Evolutionary conservation across 2,888 invertebrate genomes (phyloP), one percentile per base, ranked within the genome.

Genomic region (Carterocephalus palaemon): DNA sequence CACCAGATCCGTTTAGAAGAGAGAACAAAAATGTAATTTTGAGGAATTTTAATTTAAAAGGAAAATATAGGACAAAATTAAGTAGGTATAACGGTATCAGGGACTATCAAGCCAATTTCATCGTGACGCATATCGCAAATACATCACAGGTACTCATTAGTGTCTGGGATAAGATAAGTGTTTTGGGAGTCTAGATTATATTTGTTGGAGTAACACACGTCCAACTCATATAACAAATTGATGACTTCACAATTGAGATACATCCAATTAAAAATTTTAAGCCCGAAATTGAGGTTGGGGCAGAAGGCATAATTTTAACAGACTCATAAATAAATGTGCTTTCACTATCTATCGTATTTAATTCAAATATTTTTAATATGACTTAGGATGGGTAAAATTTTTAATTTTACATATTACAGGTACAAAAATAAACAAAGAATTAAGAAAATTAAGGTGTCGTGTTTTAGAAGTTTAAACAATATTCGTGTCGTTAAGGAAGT

Each of bases 1-100:
- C 75, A 80, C 74, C 82, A 77, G 83, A 74, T 80, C 85, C 85
- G 72, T 75, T 73, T 70, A 71, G 79, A 69, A 76, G 72, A 76
- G 74, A 76, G 78, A 79, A 84, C 60, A 75, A 61, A 67, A 59
- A 54, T 74, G 77, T 70, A 72, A 73, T 75, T 65, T 67, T 52
- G 39, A 53, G 42, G 51, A 55, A 51, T 34, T 36, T 23, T 3
- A 36, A n/a, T n/a, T n/a, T n/a, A n/a, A n/a, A 31, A 24, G 38
- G n/a, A 38, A 47, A 15, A 15, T 8, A 22, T 13, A 23, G 32
- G 47, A 36, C 20, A 37, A 33, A 37, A 19, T 23, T 17, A 20
- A 23, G 28, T 29, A 7, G 22, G 40, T 40, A 41, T 32, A 34
- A 28, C 4, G 8, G 26, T 28, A 42, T 15, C 15, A 8, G 15